These are phyloP conservation scores for Troides oblongomaculatus DNA, from an alignment of 2,888 invertebrate species.

Conservation along the genomic window DNA sequence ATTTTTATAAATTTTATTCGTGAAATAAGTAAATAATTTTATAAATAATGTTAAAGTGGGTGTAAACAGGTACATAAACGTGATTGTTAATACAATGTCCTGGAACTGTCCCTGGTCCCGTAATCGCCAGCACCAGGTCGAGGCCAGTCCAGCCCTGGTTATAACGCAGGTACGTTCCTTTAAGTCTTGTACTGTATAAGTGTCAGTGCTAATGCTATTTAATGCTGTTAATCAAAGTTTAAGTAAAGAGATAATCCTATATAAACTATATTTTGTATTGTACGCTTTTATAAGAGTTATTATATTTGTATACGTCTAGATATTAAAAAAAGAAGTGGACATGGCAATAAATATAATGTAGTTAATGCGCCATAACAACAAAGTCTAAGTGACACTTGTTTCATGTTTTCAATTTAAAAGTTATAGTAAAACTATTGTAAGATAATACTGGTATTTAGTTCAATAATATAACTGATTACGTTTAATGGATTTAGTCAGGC, in stretches of 20 bases:
- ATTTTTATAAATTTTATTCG: no score
- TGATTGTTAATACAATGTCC: constrained; percentile 54
- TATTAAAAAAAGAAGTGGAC: no score
- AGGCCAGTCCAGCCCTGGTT: constrained; percentile 59
- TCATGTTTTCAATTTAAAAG: constrained; percentile 49
- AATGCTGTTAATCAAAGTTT: no score
- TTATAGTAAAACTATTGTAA: constrained; percentile 52
- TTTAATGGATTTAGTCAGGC: constrained; percentile 69
- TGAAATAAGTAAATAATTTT: not conserved
- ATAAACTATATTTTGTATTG: no score
- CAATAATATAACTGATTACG: constrained; percentile 58
- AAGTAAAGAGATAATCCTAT: no score
- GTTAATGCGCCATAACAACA: constrained; percentile 49
- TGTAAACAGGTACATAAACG: constrained; percentile 32
- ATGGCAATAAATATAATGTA: no score
- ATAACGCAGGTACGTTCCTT: constrained; percentile 59
- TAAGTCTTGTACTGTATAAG: not conserved
- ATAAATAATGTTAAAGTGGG: constrained; percentile 12
- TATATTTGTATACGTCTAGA: no score
- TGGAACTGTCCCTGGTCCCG: constrained; percentile 75
- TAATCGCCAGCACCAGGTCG: constrained; percentile 57
- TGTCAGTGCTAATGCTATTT: no score
- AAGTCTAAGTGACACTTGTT: constrained; percentile 30
- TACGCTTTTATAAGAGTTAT: no score
- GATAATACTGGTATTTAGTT: constrained; percentile 56